Base-by-base conservation (phyloP, 2,113 vertebrate genomes). In the Actinemys pallida region DNA sequence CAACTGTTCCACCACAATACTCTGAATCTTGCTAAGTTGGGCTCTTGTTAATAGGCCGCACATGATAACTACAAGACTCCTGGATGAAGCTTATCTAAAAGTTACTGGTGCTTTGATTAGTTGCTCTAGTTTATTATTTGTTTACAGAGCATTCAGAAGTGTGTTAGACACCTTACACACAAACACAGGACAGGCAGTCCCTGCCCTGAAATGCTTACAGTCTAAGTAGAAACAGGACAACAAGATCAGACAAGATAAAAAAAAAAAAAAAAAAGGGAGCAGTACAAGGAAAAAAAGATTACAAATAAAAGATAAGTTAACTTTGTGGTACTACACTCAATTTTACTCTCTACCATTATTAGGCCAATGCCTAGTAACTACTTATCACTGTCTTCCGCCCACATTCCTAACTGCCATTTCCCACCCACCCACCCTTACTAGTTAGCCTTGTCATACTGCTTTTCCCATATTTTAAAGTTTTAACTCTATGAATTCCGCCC, bases 291-390 rank as follows among this genome's bases (percentile, higher is more conserved):
- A 9, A 27, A 95, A 95, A 86, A 69, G 5, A 87, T 12, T 54
- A 84, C 24, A 92, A 93, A 87, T 45, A 57, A 1, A 76, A 89
- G 91, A 0, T 0, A 81, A 82, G 31, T 49, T 97, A 45, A 39
- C 39, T 76, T 76, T 42, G 22, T 56, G 83, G 53, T 54, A 81
- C 8, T 54, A 17, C 24, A 85, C 2, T 20, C 92, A 42, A 62
- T 93, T 83, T 39, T 91, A 25, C 65, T 65, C 29, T 69, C 5
- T 86, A 75, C n/a, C 42, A 87, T 82, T 5, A 91, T 59, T 50
- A 69, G 9, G 27, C 78, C 54, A 88, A 31, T 53, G 84, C 84
- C 87, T 93, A 89, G 84, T 80, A 50, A 89, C 90, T 19, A 75
- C 35, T 52, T 42, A 59, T 35, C 11, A 49, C 35, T 83, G 53